phyloP scores from a whole-genome alignment of 2,797 vertebrate genomes.

The Garrulus glandarius region DNA sequence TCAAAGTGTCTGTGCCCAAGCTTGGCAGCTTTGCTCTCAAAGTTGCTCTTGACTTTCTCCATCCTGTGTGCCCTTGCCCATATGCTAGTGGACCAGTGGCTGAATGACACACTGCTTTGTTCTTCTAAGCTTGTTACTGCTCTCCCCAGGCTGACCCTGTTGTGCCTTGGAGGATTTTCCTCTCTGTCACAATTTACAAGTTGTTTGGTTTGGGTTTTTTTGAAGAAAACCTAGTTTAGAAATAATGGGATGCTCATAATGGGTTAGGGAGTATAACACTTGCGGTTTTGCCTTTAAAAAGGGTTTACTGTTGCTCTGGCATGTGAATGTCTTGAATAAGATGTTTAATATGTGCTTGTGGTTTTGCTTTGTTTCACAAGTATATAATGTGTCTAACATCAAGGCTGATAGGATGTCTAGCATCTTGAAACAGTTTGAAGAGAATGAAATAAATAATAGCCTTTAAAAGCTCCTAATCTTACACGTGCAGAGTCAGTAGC shows the following conservation, averaged over 20 bases:
- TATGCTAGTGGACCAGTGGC: neutral
- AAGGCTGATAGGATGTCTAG: neutral
- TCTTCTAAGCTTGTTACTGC: neutral
- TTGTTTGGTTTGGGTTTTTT: neutral
- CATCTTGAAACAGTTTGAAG: neutral
- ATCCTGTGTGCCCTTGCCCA: neutral
- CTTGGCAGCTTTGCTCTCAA: neutral
- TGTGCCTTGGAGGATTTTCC: neutral
- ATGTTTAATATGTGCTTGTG: neutral
- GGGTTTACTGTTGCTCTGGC: neutral
- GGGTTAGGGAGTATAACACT: neutral
- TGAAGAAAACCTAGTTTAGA: neutral
- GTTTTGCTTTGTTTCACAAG: neutral
- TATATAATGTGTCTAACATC: neutral
- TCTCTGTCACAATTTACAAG: neutral
- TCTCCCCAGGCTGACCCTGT: neutral
- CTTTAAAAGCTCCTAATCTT: neutral
- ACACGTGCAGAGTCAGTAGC: neutral
- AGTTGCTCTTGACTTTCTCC: neutral
- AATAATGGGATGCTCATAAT: neutral
- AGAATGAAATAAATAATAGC: neutral
- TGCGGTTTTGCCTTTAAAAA: neutral
- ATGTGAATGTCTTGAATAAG: neutral
- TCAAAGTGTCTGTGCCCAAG: neutral
- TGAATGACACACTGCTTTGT: fast-evolving